These are phyloP conservation scores for Athalia rosae DNA, from an alignment of 2,888 invertebrate genomes.

Conservation along the genomic window DNA sequence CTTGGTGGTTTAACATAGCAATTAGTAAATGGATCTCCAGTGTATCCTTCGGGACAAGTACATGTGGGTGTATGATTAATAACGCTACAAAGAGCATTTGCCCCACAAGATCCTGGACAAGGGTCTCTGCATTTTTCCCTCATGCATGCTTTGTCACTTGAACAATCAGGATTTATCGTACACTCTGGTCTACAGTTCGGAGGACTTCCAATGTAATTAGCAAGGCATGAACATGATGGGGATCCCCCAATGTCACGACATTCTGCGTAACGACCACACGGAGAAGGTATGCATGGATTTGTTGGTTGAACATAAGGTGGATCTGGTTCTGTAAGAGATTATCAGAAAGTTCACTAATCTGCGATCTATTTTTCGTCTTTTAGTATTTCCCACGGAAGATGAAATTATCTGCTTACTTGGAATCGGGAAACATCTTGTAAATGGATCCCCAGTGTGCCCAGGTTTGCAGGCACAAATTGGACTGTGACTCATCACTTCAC, in stretches of 20 bases:
- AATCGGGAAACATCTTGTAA: slow-evolving; percentile 81
- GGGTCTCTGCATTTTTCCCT: slow-evolving; percentile 86
- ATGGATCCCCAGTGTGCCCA: slow-evolving; percentile 83
- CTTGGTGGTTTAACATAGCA: slow-evolving; percentile 69
- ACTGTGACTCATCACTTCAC: slow-evolving; percentile 74
- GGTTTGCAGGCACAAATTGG: slow-evolving; percentile 74
- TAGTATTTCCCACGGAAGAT: neutral
- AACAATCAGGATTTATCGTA: slow-evolving; percentile 84
- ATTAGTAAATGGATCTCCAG: slow-evolving; percentile 83
- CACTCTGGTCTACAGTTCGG: slow-evolving; percentile 84
- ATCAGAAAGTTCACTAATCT: neutral
- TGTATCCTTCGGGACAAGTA: slow-evolving; percentile 81
- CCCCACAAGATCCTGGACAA: slow-evolving; percentile 87
- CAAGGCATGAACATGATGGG: slow-evolving; percentile 76
- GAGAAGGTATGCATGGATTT: slow-evolving; percentile 77
- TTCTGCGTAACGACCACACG: slow-evolving; percentile 77
- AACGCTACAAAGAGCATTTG: slow-evolving; percentile 79
- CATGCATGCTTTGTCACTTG: slow-evolving; percentile 85
- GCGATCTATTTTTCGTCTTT: neutral
- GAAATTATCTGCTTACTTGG: slow-evolving; percentile 61
- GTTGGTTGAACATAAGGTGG: slow-evolving; percentile 60
- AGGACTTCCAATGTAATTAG: slow-evolving; percentile 73
- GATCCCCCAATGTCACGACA: slow-evolving; percentile 75
- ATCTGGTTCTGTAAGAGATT: neutral
- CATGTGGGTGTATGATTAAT: slow-evolving; percentile 86